A percentile compares a stretch with the other conserved stretches of the same genome.
These are phyloP conservation scores for Gila orcuttii DNA, from an alignment of 2,113 vertebrate genomes.

Conservation along the genomic window DNA sequence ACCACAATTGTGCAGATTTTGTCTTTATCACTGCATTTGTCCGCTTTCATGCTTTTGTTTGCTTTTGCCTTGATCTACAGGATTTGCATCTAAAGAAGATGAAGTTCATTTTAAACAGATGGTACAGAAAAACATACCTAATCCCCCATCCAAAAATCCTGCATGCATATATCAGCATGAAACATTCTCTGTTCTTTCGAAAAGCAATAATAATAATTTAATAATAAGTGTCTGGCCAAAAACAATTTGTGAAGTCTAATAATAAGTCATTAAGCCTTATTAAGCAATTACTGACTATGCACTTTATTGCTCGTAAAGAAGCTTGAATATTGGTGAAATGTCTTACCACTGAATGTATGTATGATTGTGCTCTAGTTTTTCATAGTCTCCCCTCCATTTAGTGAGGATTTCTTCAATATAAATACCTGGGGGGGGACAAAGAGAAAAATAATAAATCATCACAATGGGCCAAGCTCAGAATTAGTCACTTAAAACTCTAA, in stretches of 20 bases:
- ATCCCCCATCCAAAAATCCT: neutral
- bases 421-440: conserved; percentile 79
- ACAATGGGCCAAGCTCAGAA: conserved; percentile 9
- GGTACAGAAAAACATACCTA: conserved; percentile 21
- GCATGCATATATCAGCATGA: neutral
- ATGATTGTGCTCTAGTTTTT: conserved; percentile 97
- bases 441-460: neutral
- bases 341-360: conserved; percentile 98
- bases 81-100: conserved; percentile 17
- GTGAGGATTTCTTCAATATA: conserved; percentile 96
- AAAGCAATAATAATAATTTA: neutral
- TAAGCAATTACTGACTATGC: neutral
- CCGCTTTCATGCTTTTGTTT: neutral
- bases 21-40: neutral
- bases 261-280: neutral
- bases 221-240: neutral
- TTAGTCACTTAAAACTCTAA: neutral
- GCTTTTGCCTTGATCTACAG: conserved; percentile 21
- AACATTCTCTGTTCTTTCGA: neutral
- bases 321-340: neutral
- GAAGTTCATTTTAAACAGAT: conserved; percentile 13
- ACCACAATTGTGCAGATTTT: neutral
- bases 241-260: neutral
- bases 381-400: conserved; percentile 96
- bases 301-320: neutral